Percentiles rank a stretch among this genome's conserved stretches.
These are phyloP conservation scores for Apoda limacodes DNA, from an alignment of 2,888 invertebrate species.

Conservation along the genomic window DNA sequence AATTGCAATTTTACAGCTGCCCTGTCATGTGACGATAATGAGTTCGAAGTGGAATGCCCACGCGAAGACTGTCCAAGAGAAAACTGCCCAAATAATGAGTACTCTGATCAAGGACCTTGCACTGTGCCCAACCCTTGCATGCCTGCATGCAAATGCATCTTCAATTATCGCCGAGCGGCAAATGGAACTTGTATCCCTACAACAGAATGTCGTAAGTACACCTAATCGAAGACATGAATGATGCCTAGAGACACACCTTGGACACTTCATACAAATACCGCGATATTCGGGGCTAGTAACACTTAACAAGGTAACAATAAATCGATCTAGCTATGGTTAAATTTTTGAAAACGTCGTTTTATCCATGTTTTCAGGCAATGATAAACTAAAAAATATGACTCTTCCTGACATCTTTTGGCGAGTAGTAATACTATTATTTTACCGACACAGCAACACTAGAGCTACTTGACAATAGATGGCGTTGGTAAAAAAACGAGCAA, in stretches of 20 bases:
- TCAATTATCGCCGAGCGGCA: constrained; percentile 23
- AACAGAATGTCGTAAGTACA: constrained; percentile 30
- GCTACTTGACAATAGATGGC: too few species aligned
- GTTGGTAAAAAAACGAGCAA: too few species aligned
- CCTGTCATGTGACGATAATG: constrained; percentile 14
- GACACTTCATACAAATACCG: too few species aligned
- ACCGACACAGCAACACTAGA: too few species aligned
- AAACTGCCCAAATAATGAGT: constrained; percentile 23
- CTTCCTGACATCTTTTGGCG: too few species aligned
- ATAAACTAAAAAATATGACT: too few species aligned
- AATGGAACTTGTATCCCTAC: constrained; percentile 29
- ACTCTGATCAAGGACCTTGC: constrained; percentile 9
- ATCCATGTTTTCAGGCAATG: too few species aligned
- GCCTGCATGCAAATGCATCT: constrained; percentile 25
- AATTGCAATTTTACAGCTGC: constrained; percentile 7
- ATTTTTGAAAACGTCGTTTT: too few species aligned
- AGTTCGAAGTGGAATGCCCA: constrained; percentile 17
- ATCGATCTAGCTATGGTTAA: too few species aligned
- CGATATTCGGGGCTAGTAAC: constrained; percentile 2
- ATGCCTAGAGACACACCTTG: constrained; percentile 1
- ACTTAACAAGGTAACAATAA: too few species aligned
- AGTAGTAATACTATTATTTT: too few species aligned
- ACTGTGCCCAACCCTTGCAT: constrained; percentile 12
- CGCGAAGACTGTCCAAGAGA: constrained; percentile 18
- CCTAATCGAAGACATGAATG: background rate